Evolutionary conservation across 2,888 invertebrate species (phyloP), one percentile per base, ranked within the genome.

Genomic region (Panzeria rudis): DNA sequence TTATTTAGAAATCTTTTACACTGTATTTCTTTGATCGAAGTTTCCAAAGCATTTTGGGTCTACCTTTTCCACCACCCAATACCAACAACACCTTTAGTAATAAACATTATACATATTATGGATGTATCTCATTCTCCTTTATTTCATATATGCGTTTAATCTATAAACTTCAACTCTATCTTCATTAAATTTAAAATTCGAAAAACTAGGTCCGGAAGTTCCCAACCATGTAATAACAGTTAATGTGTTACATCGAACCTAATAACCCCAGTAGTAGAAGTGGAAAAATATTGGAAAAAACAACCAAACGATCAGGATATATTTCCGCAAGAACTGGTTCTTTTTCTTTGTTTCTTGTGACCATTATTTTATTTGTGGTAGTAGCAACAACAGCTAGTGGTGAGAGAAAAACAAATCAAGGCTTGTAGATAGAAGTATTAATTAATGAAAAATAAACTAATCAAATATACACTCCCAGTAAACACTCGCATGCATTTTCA

Each of bases 201-300:
- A 85, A 86, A 83, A 90, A 86, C 86, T 84, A 87, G 73, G 87
- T 89, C 88, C 91, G 91, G 91, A 91, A 91, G 91, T 91, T 89
- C 89, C 88, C 90, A 89, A 90, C 84, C 89, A 89, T 89, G 89
- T 88, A 89, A 90, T 80, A 91, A 91, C 90, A 90, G 91, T 91
- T 91, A 91, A 89, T 90, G 88, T 89, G 88, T 79, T 85, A 79
- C 56, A 84, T 41, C 75, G 50, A 71, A 75, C 68, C 56, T 59
- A 59, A 73, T 80, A 73, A 80, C 72, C 80, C 59, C 59, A 82
- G 52, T 17, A 69, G 15, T n/a, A 75, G 35, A 41, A 32, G 25
- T 47, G 9, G 38, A 29, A 52, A 44, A 69, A 52, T 86, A 88
- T 87, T 25, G 20, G n/a, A 32, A 20, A 72, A 59, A 66, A 20